Conservation (phyloP, 2,888 invertebrate species). For the Neria commutata region DNA sequence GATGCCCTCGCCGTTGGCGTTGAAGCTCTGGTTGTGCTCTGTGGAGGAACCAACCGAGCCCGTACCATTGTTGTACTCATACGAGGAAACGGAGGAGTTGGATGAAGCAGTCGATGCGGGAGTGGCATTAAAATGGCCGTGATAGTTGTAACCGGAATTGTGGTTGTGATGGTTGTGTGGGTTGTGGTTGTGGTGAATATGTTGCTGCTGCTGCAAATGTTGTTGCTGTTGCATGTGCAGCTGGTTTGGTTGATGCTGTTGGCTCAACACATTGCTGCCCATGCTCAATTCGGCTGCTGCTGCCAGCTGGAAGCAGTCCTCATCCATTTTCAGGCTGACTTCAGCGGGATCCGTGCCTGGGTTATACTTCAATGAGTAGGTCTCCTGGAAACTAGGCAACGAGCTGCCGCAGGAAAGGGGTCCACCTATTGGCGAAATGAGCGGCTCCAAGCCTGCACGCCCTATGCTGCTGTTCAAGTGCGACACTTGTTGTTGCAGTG, state of each 20-base stretch:
- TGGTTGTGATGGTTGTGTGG: slow-evolving; percentile 17
- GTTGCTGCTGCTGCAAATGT: slow-evolving; percentile 31
- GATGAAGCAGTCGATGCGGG: slow-evolving; percentile 47
- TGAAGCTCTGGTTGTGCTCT: slow-evolving; percentile 37
- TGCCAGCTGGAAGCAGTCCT: slow-evolving; percentile 78
- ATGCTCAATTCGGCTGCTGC: slow-evolving; percentile 42
- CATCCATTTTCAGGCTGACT: slow-evolving; percentile 80
- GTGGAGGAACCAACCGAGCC: slow-evolving; percentile 62
- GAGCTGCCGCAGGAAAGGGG: slow-evolving; percentile 65
- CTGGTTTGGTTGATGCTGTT: slow-evolving; percentile 27
- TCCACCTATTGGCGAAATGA: slow-evolving; percentile 50
- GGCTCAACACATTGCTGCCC: slow-evolving; percentile 33
- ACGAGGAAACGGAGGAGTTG: slow-evolving; percentile 51
- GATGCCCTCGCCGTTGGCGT: slow-evolving; percentile 36
- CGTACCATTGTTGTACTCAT: slow-evolving; percentile 57
- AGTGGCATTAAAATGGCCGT: slow-evolving; percentile 62
- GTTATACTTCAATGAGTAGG: slow-evolving; percentile 78
- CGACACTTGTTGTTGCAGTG: slow-evolving; percentile 44
- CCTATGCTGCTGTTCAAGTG: slow-evolving; percentile 32
- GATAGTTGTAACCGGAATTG: slow-evolving; percentile 47
- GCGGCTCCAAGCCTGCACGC: slow-evolving; percentile 30
- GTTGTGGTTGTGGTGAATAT: slow-evolving; percentile 35
- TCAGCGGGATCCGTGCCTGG: slow-evolving; percentile 39
- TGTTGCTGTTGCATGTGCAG: slow-evolving; percentile 36
- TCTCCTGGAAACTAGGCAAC: slow-evolving; percentile 87